These are phyloP conservation scores for Nysson spinosus DNA, from an alignment of 2,888 invertebrate genomes.

Conservation along the genomic window DNA sequence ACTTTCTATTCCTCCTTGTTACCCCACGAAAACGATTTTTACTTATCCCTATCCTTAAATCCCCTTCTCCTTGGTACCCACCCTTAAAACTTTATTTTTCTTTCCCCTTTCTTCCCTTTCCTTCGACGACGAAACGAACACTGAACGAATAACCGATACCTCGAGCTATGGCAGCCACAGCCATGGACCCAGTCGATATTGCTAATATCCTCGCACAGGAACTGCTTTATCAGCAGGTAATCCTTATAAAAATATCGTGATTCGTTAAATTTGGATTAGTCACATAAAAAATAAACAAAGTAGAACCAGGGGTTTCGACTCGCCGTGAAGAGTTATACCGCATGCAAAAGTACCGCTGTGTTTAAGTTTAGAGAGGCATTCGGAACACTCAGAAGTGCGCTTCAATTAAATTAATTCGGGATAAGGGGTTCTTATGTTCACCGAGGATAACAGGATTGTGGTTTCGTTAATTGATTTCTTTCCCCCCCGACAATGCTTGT, in stretches of 20 bases:
- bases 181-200: constrained; percentile 90
- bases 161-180: constrained; percentile 67
- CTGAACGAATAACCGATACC: constrained; percentile 58
- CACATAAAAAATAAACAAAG: background rate
- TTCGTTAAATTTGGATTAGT: background rate
- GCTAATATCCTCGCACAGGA: constrained; percentile 91
- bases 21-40: constrained; percentile 6
- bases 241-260: no score
- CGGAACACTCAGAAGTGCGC: background rate
- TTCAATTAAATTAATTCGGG: background rate
- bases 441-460: no score
- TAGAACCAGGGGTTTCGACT: background rate
- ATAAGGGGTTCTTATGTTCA: constrained; percentile 14
- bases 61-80: constrained; percentile 1
- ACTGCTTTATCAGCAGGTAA: constrained; percentile 90
- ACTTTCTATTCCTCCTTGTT: constrained; percentile 20
- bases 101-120: constrained; percentile 2
- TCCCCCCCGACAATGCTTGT: no score
- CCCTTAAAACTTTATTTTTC: background rate
- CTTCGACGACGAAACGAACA: constrained; percentile 61
- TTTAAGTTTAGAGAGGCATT: constrained; percentile 23
- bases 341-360: constrained; percentile 9
- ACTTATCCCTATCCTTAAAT: background rate
- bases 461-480: no score
- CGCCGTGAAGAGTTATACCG: background rate